These are phyloP conservation scores for Endotricha flammealis DNA, from an alignment of 2,888 invertebrate genomes.

Conservation along the genomic window DNA sequence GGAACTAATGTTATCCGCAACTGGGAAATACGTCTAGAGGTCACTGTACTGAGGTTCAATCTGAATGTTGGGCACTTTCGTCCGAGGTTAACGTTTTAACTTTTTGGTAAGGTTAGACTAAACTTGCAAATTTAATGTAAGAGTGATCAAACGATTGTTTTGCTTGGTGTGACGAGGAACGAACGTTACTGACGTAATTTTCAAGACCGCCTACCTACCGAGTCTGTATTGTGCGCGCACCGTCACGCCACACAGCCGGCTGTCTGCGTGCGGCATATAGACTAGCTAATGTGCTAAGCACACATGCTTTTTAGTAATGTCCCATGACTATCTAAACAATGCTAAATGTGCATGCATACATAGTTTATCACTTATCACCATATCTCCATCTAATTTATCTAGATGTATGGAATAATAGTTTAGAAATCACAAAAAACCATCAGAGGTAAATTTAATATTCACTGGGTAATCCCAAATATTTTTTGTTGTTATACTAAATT, in stretches of 20 bases:
- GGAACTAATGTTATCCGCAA: slow-evolving; percentile 35
- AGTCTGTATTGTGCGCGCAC: slow-evolving; percentile 28
- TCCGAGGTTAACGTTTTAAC: slow-evolving; percentile 4
- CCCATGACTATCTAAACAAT: slow-evolving; percentile 43
- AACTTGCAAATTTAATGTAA: slow-evolving; percentile 19
- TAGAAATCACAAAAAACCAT: too few species aligned
- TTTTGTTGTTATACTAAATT: too few species aligned
- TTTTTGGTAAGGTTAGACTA: slow-evolving; percentile 15
- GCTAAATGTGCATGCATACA: slow-evolving; percentile 4
- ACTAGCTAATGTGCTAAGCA: slow-evolving; percentile 44
- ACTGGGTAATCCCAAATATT: too few species aligned
- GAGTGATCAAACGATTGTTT: slow-evolving; percentile 40
- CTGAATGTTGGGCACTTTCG: slow-evolving; percentile 15
- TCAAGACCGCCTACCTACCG: slow-evolving; percentile 17
- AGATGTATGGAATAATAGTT: too few species aligned
- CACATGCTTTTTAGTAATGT: slow-evolving; percentile 59
- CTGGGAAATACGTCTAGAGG: slow-evolving; percentile 25
- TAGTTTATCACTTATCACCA: too few species aligned
- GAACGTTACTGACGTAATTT: slow-evolving; percentile 60
- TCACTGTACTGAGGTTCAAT: slow-evolving; percentile 40
- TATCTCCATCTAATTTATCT: too few species aligned
- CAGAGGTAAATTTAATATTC: too few species aligned
- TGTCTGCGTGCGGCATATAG: slow-evolving; percentile 30
- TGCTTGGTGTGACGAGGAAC: slow-evolving; percentile 32
- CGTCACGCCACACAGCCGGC: slow-evolving; percentile 19